These are phyloP conservation scores for Phaonia tiefii DNA, from an alignment of 2,888 invertebrate genomes.

Conservation along the genomic window DNA sequence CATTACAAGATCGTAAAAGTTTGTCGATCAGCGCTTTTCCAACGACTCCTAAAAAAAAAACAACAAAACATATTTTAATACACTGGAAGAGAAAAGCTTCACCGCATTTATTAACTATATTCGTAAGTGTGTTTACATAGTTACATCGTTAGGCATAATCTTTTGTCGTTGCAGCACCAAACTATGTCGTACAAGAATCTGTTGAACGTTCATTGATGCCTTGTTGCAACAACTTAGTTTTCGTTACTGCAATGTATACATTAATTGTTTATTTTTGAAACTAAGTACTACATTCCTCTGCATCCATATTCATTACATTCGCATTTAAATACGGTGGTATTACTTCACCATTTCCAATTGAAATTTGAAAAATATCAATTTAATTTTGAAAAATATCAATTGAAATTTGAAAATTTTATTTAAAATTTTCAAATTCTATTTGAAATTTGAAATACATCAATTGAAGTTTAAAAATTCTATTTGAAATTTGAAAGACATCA, in stretches of 20 bases:
- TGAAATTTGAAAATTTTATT: neutral
- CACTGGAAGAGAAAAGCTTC: conserved; percentile 84
- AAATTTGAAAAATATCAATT: no score
- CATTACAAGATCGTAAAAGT: conserved; percentile 89
- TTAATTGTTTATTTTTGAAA: no score
- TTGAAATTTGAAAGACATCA: no score
- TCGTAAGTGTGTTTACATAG: neutral
- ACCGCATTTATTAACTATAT: no score
- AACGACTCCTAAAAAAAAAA: neutral
- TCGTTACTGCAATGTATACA: neutral
- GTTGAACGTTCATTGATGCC: neutral
- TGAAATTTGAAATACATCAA: no score
- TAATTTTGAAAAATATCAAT: no score
- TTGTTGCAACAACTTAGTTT: no score
- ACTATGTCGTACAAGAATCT: neutral
- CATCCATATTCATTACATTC: neutral
- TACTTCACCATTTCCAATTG: no score
- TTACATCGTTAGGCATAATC: neutral
- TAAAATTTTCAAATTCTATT: no score
- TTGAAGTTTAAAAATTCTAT: no score
- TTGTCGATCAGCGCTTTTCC: conserved; percentile 92
- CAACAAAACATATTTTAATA: no score
- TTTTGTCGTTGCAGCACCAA: neutral
- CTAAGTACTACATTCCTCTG: no score
- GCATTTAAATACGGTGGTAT: neutral